These are phyloP conservation scores for Stomatorhinus walkeri DNA, from an alignment of 2,797 vertebrate genomes.

Conservation along the genomic window DNA sequence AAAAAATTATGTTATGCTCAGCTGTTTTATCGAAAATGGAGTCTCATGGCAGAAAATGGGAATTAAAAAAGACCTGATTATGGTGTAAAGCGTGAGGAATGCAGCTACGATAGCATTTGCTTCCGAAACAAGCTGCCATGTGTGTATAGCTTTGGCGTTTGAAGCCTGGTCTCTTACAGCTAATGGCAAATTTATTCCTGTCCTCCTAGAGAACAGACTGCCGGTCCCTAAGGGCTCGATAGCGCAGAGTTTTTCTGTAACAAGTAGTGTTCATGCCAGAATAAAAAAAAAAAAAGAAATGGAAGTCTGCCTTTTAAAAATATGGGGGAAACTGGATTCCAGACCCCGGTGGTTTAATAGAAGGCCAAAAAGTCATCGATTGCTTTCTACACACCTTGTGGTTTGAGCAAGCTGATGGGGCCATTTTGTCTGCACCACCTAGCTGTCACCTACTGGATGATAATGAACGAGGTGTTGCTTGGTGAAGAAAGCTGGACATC, in stretches of 20 bases:
- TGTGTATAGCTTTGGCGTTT: not conserved
- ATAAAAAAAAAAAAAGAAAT: not conserved
- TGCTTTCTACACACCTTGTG: not conserved
- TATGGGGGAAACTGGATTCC: not conserved
- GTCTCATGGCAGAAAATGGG: not conserved
- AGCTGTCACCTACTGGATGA: not conserved
- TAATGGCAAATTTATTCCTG: constrained; percentile 1
- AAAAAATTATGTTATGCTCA: not conserved
- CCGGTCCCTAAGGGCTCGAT: not conserved
- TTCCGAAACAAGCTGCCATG: not conserved
- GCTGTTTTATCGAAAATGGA: not conserved
- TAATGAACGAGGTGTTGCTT: constrained; percentile 10
- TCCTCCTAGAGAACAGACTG: not conserved
- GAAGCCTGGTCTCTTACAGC: not conserved
- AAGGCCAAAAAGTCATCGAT: not conserved
- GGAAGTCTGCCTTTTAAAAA: not conserved
- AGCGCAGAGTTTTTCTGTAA: not conserved
- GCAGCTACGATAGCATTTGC: not conserved
- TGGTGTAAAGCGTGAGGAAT: not conserved
- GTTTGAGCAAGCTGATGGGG: not conserved
- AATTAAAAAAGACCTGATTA: not conserved
- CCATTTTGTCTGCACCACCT: not conserved
- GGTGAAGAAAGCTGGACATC: not conserved
- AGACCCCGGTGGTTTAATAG: not conserved
- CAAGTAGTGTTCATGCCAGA: not conserved